A percentile compares a stretch with the other conserved stretches of the same genome.
Evolutionary conservation across 1,140 invertebrate species (phyloP).

Genomic region (Panulirus ornatus): DNA sequence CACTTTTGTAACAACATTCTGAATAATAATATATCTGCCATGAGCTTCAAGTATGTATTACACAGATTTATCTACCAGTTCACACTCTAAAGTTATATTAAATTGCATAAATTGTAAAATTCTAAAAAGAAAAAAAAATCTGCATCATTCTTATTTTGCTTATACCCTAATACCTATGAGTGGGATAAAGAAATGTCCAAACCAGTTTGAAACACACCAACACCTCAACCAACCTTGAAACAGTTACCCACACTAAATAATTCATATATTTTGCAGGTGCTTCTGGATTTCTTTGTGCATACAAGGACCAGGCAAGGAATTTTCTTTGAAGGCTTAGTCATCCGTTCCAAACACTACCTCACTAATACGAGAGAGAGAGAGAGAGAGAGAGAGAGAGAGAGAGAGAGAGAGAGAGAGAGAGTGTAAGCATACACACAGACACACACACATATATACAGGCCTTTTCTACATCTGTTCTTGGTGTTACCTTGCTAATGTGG

Average conservation of each 20-base stretch:
- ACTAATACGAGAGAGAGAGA: slow-evolving; percentile 7
- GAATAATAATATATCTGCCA: neutral
- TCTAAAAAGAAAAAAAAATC: neutral
- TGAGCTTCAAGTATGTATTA: neutral
- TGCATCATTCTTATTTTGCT: neutral
- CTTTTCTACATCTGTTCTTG: too few relatives aligned
- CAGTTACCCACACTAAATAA: neutral
- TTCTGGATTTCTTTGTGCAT: neutral
- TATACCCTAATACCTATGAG: neutral
- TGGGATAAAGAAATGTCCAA: neutral
- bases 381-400: neutral
- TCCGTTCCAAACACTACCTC: too few relatives aligned
- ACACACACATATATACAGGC: neutral
- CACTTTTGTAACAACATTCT: neutral
- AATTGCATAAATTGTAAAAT: slow-evolving; percentile 10
- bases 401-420: neutral
- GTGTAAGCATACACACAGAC: neutral
- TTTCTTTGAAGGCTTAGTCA: too few relatives aligned
- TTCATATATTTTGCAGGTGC: neutral
- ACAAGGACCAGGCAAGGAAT: neutral
- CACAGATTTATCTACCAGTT: neutral
- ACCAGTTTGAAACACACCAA: neutral
- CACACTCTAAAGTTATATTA: neutral
- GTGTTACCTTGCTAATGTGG: too few relatives aligned
- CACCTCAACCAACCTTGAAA: neutral